Percentiles rank a stretch among this genome's conserved stretches.
phyloP scores from a whole-genome alignment of 2,113 vertebrate species.

The Perca flavescens region DNA sequence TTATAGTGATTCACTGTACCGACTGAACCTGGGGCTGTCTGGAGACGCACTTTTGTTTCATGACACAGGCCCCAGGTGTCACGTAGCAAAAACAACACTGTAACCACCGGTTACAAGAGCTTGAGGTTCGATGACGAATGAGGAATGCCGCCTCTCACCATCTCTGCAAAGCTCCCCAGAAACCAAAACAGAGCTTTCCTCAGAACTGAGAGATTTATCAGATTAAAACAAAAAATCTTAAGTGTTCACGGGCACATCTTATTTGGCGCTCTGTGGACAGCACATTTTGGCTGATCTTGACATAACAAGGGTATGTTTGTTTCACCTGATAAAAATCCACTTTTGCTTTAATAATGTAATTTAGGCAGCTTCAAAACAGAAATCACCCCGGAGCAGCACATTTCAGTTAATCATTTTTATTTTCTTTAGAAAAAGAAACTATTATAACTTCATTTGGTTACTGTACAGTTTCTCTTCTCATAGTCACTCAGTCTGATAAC shows the following conservation, averaged over 20 bases:
- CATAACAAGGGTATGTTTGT: not conserved
- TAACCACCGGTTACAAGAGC: not conserved
- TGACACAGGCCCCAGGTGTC: conserved; percentile 38
- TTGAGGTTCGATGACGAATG: not conserved
- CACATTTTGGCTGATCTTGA: not conserved
- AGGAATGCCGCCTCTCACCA: not conserved
- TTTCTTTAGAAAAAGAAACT: conserved; percentile 84
- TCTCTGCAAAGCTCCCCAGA: not conserved
- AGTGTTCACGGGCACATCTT: not conserved
- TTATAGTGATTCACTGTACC: conserved; percentile 26
- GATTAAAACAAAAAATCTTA: too few relatives aligned
- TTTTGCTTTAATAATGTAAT: not conserved
- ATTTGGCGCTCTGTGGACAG: not conserved
- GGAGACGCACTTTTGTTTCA: conserved; percentile 38
- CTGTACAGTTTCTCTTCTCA: conserved; percentile 81
- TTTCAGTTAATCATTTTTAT: conserved; percentile 76
- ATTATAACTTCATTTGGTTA: conserved; percentile 83
- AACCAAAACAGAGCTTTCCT: not conserved
- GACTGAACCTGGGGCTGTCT: not conserved
- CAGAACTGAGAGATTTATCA: not conserved
- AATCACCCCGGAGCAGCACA: conserved; percentile 52
- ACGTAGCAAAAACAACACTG: not conserved
- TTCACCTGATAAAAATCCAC: not conserved
- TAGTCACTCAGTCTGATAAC: conserved; percentile 75
- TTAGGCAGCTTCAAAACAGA: conserved; percentile 3